These are phyloP conservation scores for Mechanitis messenoides DNA, from an alignment of 2,888 invertebrate species.

Conservation along the genomic window DNA sequence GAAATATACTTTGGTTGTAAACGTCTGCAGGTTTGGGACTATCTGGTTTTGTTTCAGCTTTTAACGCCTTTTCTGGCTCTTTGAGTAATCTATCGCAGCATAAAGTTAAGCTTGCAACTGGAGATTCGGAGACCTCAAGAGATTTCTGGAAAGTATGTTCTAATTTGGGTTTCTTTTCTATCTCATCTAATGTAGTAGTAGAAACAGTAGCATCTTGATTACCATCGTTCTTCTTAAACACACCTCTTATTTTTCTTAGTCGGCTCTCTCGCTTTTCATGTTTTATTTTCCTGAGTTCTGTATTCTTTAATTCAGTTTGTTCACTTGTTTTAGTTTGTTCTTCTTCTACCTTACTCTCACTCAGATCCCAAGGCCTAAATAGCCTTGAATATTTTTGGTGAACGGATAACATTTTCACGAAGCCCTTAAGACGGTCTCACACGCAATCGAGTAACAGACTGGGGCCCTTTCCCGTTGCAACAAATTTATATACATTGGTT, in stretches of 20 bases:
- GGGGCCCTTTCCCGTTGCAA: slow-evolving; percentile 66
- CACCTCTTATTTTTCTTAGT: slow-evolving; percentile 66
- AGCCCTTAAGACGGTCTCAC: slow-evolving; percentile 44
- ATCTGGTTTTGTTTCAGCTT: slow-evolving; percentile 31
- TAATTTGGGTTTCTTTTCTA: slow-evolving; percentile 33
- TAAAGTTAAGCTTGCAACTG: slow-evolving; percentile 56
- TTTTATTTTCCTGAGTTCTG: slow-evolving; percentile 45
- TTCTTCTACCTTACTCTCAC: slow-evolving; percentile 46
- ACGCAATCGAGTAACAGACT: slow-evolving; percentile 56
- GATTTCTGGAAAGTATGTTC: slow-evolving; percentile 7
- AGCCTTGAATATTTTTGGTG: slow-evolving; percentile 70
- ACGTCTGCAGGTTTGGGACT: slow-evolving; percentile 24
- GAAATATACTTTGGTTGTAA: slow-evolving; percentile 14
- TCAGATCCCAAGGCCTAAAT: slow-evolving; percentile 79
- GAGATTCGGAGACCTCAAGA: slow-evolving; percentile 41
- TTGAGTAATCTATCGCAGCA: slow-evolving; percentile 62
- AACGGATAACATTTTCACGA: slow-evolving; percentile 54
- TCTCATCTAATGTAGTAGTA: slow-evolving; percentile 69
- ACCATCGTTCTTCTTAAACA: slow-evolving; percentile 52
- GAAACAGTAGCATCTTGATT: slow-evolving; percentile 77
- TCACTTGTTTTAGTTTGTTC: slow-evolving; percentile 23
- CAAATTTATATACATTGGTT: slow-evolving; percentile 74
- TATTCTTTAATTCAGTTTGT: slow-evolving; percentile 30
- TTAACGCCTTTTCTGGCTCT: slow-evolving; percentile 37
- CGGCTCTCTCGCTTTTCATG: slow-evolving; percentile 60